Evolutionary conservation across 2,113 vertebrate genomes (phyloP).

Genomic region (Suricata suricatta): DNA sequence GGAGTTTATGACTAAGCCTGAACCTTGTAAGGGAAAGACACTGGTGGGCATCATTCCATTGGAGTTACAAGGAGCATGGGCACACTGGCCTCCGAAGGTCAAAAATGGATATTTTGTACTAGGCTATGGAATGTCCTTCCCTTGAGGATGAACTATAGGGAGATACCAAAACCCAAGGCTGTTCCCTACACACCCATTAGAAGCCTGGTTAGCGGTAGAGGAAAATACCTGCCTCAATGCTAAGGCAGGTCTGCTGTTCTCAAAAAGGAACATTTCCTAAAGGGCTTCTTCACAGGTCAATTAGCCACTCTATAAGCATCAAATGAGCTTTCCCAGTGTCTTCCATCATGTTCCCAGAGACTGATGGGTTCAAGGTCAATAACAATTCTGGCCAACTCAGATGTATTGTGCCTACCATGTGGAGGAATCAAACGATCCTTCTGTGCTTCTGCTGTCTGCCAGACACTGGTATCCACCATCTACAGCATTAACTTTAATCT

Average conservation of each 20-base stretch:
- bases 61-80: background rate
- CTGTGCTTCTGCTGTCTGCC: background rate
- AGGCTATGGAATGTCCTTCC: background rate
- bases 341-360: background rate
- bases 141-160: background rate
- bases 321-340: background rate
- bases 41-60: background rate
- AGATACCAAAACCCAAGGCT: background rate
- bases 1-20: background rate
- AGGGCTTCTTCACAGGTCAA: background rate
- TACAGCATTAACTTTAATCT: background rate
- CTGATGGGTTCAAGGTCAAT: background rate
- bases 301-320: too few relatives aligned
- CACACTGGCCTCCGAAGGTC: background rate
- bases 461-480: background rate
- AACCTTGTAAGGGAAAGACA: background rate
- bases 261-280: background rate
- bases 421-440: background rate
- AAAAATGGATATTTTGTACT: background rate
- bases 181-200: background rate
- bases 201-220: background rate
- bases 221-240: background rate
- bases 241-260: background rate
- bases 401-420: background rate
- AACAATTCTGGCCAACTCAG: background rate